Evolutionary conservation across 2,888 invertebrate species (phyloP), one percentile per base, ranked within the genome.

Genomic region (Hermaeophaga mercurialis): DNA sequence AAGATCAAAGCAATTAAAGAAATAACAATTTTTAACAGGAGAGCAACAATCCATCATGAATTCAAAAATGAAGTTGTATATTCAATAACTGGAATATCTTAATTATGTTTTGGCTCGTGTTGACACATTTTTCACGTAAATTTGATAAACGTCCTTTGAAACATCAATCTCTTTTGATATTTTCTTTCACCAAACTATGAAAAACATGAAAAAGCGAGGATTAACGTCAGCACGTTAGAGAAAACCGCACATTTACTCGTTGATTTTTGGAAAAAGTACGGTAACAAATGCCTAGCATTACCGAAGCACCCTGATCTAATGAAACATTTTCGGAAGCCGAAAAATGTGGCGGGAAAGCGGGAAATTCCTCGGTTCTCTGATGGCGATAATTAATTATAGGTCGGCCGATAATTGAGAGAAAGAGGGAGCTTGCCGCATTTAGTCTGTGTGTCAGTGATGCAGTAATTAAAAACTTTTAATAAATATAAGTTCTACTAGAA

Each of bases 351-450:
- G 24, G 22, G 43, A 43, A 43, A 26, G 24, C 53, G 61, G 48
- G 43, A 55, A 67, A 67, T 68, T 65, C 66, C 67, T 58, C 44
- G 49, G 56, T 53, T 26, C 22, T 19, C 22, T 45, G 43, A 45
- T 44, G 50, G 17, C 65, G 55, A 65, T 67, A 68, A 72, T 72
- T 71, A 70, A 71, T 71, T 70, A 70, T 68, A 63, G 67, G 24
- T 18, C 41, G 18, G 12, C 41, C 48, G 39, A 48, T 55, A 48
- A 48, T 43, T 34, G 52, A 53, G 43, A 28, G 38, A 49, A 41
- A 38, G 36, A 26, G 15, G 19, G 8, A 28, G 22, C 26, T 15
- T 7, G 14, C 12, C 12, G 7, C 11, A 5, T 41, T 17, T 22
- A 41, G 22, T 22, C 19, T 1, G 22, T 41, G 22, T 19, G 12